A percentile compares a stretch with the other conserved stretches of the same genome.
phyloP scores from a whole-genome alignment of 2,888 invertebrate species.

The Mythimna loreyi region DNA sequence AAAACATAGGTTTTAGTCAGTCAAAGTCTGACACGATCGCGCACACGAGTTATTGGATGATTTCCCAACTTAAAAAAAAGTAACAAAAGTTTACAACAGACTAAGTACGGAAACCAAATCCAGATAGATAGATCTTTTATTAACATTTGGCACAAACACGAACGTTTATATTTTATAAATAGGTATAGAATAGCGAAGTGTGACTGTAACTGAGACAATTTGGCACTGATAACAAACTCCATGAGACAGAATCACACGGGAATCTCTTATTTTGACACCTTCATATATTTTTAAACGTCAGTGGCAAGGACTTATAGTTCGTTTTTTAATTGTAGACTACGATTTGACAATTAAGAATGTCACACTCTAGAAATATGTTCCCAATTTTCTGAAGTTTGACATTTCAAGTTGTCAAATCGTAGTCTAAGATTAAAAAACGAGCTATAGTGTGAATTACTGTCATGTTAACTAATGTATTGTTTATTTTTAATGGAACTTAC shows the following conservation, averaged over 20 bases:
- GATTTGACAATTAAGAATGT: too few species aligned
- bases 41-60: too few species aligned
- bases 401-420: too few species aligned
- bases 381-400: too few species aligned
- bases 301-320: conserved; percentile 17
- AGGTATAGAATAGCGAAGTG: conserved; percentile 58
- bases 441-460: conserved; percentile 1
- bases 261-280: conserved; percentile 21
- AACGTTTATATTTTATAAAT: conserved; percentile 65
- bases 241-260: conserved; percentile 19
- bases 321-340: too few species aligned
- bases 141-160: conserved; percentile 62
- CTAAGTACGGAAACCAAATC: too few species aligned
- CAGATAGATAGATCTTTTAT: conserved; percentile 29
- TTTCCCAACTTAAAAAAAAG: too few species aligned
- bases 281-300: conserved; percentile 23
- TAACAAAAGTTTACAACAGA: too few species aligned
- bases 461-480: conserved; percentile 8
- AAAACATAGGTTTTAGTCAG: too few species aligned
- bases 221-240: conserved; percentile 55
- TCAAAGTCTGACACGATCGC: too few species aligned
- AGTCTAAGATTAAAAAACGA: too few species aligned
- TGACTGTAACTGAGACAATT: conserved; percentile 54
- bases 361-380: too few species aligned
- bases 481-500: conserved; percentile 1